Percentiles rank a stretch among this genome's conserved stretches.
Conservation (phyloP, 2,888 invertebrate genomes). For the Pandemis corylana region DNA sequence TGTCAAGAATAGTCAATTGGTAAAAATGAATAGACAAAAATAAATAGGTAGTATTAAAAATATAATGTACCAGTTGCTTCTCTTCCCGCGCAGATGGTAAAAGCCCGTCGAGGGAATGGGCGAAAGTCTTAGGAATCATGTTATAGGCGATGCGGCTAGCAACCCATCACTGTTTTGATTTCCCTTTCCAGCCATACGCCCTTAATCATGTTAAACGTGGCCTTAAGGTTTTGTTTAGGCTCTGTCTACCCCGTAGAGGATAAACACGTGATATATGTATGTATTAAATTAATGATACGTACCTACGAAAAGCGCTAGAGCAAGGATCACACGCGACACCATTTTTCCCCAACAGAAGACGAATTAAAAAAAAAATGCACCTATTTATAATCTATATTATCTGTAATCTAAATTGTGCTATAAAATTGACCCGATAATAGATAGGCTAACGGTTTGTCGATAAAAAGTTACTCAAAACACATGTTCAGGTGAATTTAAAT, state of each 20-base stretch:
- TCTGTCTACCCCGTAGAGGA: no score
- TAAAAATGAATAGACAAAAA: not conserved
- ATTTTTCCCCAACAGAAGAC: conserved; percentile 41
- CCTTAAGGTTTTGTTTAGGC: no score
- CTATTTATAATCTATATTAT: conserved; percentile 24
- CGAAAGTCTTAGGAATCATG: no score
- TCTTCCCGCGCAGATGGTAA: no score
- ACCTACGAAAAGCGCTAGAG: conserved; percentile 49
- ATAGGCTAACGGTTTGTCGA: not conserved
- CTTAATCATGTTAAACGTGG: no score
- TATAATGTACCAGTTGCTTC: no score
- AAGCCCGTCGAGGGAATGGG: no score
- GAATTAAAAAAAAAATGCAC: not conserved
- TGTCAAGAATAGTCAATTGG: conserved; percentile 5
- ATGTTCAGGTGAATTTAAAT: not conserved
- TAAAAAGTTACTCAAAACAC: not conserved
- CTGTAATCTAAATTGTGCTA: conserved; percentile 27
- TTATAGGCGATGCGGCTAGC: no score
- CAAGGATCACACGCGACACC: conserved; percentile 43
- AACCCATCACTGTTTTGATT: no score
- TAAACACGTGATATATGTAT: no score
- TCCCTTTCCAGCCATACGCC: no score
- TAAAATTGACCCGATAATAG: conserved; percentile 12
- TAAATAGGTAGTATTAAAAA: no score
- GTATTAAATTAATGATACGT: conserved; percentile 15